A percentile compares a stretch with the other conserved stretches of the same genome.
Conservation (phyloP, 2,888 invertebrate species). For the Standfussiana lucernea region DNA sequence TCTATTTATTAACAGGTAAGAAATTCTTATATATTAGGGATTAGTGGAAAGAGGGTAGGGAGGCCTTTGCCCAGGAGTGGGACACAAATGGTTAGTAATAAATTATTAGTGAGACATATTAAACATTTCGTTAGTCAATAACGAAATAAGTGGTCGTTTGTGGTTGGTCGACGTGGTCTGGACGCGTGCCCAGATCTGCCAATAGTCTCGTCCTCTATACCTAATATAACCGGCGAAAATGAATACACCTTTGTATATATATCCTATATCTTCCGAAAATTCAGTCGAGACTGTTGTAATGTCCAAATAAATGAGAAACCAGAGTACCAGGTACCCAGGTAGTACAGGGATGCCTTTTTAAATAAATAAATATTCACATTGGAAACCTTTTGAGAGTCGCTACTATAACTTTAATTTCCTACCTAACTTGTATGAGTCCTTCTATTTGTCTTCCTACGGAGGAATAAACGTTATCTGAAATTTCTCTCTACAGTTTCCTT, state of each 20-base stretch:
- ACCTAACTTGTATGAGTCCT: constrained; percentile 33
- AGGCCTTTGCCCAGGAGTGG: too few species aligned
- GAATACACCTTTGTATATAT: neutral
- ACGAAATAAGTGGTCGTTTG: neutral
- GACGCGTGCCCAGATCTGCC: neutral
- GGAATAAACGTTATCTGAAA: constrained; percentile 47
- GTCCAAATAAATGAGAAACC: neutral
- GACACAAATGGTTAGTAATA: too few species aligned
- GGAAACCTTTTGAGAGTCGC: constrained; percentile 3
- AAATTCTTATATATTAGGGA: too few species aligned
- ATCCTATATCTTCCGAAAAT: neutral
- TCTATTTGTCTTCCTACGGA: constrained; percentile 46
- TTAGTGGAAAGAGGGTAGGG: too few species aligned
- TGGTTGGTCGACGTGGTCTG: neutral
- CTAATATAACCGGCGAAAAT: neutral
- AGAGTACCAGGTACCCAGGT: too few species aligned
- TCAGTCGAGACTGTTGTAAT: neutral
- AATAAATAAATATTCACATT: constrained; percentile 1
- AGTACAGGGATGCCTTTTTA: neutral
- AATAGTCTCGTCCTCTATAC: neutral
- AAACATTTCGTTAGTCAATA: neutral
- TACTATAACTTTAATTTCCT: constrained; percentile 35
- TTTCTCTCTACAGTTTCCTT: constrained; percentile 40
- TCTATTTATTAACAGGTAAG: neutral
- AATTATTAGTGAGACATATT: neutral